Evolutionary conservation across 2,888 invertebrate species (phyloP).

Genomic region (Enoplolaimus lenunculus): DNA sequence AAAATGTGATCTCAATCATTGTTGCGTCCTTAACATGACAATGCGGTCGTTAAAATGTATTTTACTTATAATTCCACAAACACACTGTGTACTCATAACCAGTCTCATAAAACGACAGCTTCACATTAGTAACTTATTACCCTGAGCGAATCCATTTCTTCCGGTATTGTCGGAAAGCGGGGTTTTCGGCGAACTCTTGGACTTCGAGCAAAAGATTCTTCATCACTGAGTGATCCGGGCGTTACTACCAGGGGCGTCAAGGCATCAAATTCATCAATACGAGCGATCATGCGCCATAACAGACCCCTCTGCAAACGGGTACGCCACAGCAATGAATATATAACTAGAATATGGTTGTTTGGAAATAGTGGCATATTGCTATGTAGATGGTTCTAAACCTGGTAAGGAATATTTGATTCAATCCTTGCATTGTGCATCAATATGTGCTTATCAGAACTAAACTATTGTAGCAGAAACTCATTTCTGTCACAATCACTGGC

Average conservation of each 20-base stretch:
- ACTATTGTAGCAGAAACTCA: too few species aligned
- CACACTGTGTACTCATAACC: too few species aligned
- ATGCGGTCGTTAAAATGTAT: too few species aligned
- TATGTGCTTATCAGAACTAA: too few species aligned
- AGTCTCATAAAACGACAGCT: too few species aligned
- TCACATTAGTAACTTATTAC: too few species aligned
- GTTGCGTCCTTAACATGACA: too few species aligned
- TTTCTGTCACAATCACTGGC: too few species aligned
- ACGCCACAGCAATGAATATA: neutral
- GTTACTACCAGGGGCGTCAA: constrained; percentile 23
- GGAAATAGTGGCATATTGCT: neutral
- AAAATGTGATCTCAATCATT: too few species aligned
- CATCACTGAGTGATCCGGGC: constrained; percentile 15
- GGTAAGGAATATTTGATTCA: neutral
- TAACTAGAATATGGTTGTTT: neutral
- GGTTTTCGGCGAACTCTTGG: neutral
- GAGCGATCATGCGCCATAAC: constrained; percentile 33
- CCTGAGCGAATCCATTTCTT: constrained; percentile 15
- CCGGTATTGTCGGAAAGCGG: constrained; percentile 9
- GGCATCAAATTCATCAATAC: constrained; percentile 28
- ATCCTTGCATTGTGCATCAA: too few species aligned
- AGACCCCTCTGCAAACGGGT: neutral
- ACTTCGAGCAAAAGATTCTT: constrained; percentile 2
- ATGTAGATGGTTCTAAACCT: neutral
- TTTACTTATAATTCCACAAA: too few species aligned